Percentiles rank a stretch among this genome's conserved stretches.
Conservation (phyloP, 2,797 vertebrate genomes). For the Rhinogobio ventralis region DNA sequence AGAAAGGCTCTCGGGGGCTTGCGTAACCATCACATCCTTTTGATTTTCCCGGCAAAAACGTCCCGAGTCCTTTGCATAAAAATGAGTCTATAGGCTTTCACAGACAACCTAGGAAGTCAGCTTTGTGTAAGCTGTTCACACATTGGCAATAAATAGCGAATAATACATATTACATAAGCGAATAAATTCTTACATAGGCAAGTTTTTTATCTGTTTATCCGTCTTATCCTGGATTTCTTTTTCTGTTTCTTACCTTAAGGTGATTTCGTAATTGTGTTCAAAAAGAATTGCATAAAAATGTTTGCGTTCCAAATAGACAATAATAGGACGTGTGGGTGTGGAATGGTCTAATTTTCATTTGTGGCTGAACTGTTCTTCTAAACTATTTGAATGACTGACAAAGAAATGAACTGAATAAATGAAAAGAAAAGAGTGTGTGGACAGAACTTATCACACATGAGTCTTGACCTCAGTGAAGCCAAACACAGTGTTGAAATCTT, state of each 20-base stretch:
- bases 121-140: too few species aligned
- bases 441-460: neutral
- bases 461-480: constrained; percentile 1
- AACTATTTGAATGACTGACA: neutral
- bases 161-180: neutral
- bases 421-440: neutral
- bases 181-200: too few species aligned
- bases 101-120: neutral
- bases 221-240: neutral
- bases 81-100: too few species aligned
- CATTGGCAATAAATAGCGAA: neutral
- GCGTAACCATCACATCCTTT: neutral
- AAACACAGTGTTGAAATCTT: constrained; percentile 17
- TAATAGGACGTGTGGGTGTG: neutral
- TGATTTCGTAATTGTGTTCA: neutral
- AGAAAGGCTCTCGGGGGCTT: neutral
- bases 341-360: neutral
- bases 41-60: neutral
- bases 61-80: too few species aligned
- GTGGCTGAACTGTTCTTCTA: neutral
- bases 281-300: neutral
- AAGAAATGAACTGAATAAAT: neutral
- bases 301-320: neutral
- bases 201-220: neutral
- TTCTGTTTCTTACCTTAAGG: neutral